Conservation (phyloP, 2,888 invertebrate genomes). For the Nymphalis urticae region DNA sequence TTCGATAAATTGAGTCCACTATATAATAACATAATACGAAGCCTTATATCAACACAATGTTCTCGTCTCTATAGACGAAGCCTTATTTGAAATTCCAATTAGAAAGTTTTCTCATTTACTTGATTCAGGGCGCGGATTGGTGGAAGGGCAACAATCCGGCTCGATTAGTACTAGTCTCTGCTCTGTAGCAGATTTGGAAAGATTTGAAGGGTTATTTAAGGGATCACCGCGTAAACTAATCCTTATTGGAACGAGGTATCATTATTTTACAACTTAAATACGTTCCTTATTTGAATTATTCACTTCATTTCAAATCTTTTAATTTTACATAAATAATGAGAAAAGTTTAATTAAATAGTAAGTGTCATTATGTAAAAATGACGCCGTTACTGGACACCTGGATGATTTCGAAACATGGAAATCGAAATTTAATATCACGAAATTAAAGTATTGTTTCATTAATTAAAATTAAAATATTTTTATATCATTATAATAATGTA, state of each 20-base stretch:
- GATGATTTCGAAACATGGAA: no score
- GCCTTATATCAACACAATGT: conserved; percentile 64
- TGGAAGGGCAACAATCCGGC: conserved; percentile 78
- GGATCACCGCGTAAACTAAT: conserved; percentile 70
- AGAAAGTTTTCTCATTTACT: conserved; percentile 82
- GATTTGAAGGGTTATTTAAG: conserved; percentile 57
- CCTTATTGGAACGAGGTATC: conserved; percentile 63
- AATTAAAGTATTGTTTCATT: no score
- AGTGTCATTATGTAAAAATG: no score
- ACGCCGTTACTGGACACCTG: no score
- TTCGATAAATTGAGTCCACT: background rate
- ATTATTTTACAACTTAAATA: conserved; percentile 52
- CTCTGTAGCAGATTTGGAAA: conserved; percentile 64
- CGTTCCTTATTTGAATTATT: background rate
- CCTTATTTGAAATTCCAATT: conserved; percentile 81
- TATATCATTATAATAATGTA: no score
- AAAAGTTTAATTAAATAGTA: no score
- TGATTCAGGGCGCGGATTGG: conserved; percentile 77
- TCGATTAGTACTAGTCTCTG: conserved; percentile 74
- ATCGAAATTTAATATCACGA: no score
- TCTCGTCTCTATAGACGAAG: conserved; percentile 74
- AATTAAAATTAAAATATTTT: no score
- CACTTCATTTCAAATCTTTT: background rate
- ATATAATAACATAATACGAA: conserved; percentile 9
- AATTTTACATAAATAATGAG: no score